Evolutionary conservation across 1,140 invertebrate species (phyloP).

Genomic region (Saccostrea echinata): DNA sequence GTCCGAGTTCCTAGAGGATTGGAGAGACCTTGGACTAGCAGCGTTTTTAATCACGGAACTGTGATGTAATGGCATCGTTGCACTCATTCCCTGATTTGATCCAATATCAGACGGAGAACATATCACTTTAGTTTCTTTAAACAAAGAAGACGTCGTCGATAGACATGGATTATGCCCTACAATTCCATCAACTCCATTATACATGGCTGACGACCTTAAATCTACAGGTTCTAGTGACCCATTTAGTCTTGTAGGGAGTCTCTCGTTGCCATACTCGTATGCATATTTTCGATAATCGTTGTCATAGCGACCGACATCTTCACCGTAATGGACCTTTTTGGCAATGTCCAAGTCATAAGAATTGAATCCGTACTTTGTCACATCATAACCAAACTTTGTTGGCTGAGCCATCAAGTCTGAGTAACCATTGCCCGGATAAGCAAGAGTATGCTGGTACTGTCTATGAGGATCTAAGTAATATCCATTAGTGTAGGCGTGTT

Average conservation of each 20-base stretch:
- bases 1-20: constrained; percentile 56
- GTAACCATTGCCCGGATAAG: constrained; percentile 74
- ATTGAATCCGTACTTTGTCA: constrained; percentile 74
- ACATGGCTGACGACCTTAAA: constrained; percentile 71
- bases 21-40: constrained; percentile 59
- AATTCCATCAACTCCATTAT: constrained; percentile 59
- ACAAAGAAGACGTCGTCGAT: constrained; percentile 49
- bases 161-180: constrained; percentile 46
- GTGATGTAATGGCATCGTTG: constrained; percentile 61
- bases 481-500: constrained; percentile 75
- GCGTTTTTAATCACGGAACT: constrained; percentile 75
- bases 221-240: constrained; percentile 71
- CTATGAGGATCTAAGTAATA: constrained; percentile 75
- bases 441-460: constrained; percentile 75
- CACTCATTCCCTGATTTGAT: constrained; percentile 44
- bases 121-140: constrained; percentile 64
- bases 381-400: constrained; percentile 75
- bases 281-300: constrained; percentile 72
- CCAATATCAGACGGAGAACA: constrained; percentile 49
- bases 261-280: constrained; percentile 69
- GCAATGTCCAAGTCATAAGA: constrained; percentile 76
- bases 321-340: constrained; percentile 75
- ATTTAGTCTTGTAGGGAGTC: constrained; percentile 65
- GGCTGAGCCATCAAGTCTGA: constrained; percentile 72
- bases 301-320: constrained; percentile 67